Evolutionary conservation across 2,797 vertebrate species (phyloP).

Genomic region (Peromyscus aztecus): DNA sequence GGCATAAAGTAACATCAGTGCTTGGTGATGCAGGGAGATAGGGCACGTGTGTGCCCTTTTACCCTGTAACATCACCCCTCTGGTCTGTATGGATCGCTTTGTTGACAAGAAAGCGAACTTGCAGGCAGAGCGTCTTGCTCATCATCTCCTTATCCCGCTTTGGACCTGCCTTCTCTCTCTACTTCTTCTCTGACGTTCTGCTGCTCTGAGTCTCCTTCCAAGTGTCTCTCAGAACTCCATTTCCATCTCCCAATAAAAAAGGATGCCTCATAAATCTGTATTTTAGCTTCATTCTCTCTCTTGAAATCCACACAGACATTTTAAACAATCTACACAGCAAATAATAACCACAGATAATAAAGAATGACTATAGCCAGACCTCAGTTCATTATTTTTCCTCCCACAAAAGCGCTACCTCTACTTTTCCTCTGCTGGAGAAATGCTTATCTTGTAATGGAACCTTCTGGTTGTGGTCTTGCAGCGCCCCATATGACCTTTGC

Average conservation of each 20-base stretch:
- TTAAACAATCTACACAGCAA: neutral
- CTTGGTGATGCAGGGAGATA: neutral
- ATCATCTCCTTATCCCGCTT: neutral
- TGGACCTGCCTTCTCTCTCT: neutral
- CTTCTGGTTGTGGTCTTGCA: neutral
- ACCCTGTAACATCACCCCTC: neutral
- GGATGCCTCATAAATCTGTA: neutral
- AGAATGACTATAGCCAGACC: neutral
- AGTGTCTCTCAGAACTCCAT: neutral
- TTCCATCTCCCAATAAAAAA: neutral
- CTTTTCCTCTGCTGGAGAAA: neutral
- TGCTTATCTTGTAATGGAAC: too few species aligned
- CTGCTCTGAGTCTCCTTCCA: neutral
- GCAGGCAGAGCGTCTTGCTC: neutral
- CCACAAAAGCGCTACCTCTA: neutral
- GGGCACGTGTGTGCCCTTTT: neutral
- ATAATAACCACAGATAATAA: neutral
- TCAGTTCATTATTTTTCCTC: neutral
- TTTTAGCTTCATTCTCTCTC: conserved; percentile 3
- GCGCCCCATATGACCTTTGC: too few species aligned
- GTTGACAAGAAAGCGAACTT: neutral
- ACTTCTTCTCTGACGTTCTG: neutral
- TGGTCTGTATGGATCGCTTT: neutral
- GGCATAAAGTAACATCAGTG: neutral
- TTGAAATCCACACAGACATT: neutral